phyloP scores from a whole-genome alignment of 2,888 invertebrate genomes.

The Zaprionus obscuricornis region DNA sequence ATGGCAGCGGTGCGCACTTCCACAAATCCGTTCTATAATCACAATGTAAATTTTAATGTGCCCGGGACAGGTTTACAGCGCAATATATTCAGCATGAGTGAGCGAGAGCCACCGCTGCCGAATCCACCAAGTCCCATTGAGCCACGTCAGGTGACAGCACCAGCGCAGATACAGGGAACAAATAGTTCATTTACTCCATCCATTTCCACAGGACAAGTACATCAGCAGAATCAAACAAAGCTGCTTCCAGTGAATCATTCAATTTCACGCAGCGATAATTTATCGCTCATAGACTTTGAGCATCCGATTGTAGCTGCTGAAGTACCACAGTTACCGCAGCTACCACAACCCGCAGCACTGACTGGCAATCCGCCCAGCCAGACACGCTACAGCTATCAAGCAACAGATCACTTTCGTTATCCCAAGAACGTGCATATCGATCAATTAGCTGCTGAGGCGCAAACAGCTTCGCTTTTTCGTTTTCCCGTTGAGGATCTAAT shows the following conservation, averaged over 20 bases:
- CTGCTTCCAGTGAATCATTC: constrained; percentile 35
- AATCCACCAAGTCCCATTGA: constrained; percentile 67
- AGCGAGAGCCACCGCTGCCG: constrained; percentile 60
- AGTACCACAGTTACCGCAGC: constrained; percentile 59
- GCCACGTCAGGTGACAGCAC: constrained; percentile 51
- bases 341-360: constrained; percentile 64
- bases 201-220: background rate
- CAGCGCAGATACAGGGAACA: constrained; percentile 17
- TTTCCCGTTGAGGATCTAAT: constrained; percentile 82
- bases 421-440: constrained; percentile 66
- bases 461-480: constrained; percentile 80
- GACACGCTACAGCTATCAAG: constrained; percentile 35
- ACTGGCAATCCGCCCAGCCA: constrained; percentile 41
- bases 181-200: constrained; percentile 23
- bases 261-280: constrained; percentile 74
- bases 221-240: constrained; percentile 39
- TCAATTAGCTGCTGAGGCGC: constrained; percentile 79
- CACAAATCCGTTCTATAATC: constrained; percentile 79
- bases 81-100: constrained; percentile 49
- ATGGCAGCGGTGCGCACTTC: constrained; percentile 54
- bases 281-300: constrained; percentile 76
- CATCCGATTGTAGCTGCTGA: constrained; percentile 80
- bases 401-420: constrained; percentile 57
- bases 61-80: constrained; percentile 50
- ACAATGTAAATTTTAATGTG: constrained; percentile 38